phyloP scores from a whole-genome alignment of 2,797 vertebrate species.

The Falco naumanni region DNA sequence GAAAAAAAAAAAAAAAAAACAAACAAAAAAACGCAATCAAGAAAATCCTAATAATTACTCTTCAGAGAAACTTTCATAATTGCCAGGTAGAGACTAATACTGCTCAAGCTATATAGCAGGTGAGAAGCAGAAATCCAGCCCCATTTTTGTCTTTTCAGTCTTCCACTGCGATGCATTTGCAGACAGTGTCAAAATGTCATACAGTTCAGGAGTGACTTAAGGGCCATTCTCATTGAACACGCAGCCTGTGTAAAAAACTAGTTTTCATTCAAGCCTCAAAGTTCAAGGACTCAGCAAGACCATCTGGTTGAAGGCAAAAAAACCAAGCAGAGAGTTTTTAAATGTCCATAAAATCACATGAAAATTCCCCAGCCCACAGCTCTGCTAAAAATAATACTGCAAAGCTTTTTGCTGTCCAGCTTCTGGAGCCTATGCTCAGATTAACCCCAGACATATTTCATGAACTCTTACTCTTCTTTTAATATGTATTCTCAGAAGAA shows the following conservation, averaged over 20 bases:
- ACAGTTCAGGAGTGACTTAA: background rate
- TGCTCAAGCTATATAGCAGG: background rate
- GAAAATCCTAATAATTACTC: background rate
- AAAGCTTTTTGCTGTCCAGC: background rate
- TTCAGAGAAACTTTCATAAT: background rate
- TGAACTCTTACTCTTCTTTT: background rate
- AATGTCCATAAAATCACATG: background rate
- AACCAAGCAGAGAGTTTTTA: background rate
- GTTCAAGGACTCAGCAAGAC: background rate
- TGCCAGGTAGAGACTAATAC: background rate
- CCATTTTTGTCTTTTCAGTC: background rate
- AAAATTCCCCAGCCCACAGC: background rate
- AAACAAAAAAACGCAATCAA: background rate
- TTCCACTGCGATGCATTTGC: background rate
- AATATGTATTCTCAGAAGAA: background rate
- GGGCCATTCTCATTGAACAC: background rate
- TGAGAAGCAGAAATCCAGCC: background rate
- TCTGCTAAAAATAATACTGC: background rate
- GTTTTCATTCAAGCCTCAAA: background rate
- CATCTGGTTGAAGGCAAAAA: slow-evolving; percentile 6
- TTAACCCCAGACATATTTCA: background rate
- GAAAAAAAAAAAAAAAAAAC: background rate
- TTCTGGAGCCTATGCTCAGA: background rate
- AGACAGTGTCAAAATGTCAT: background rate
- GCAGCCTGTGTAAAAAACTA: background rate